Evolutionary conservation across 2,888 invertebrate genomes (phyloP), one percentile per base, ranked within the genome.

Genomic region (Melinaea menophilus): DNA sequence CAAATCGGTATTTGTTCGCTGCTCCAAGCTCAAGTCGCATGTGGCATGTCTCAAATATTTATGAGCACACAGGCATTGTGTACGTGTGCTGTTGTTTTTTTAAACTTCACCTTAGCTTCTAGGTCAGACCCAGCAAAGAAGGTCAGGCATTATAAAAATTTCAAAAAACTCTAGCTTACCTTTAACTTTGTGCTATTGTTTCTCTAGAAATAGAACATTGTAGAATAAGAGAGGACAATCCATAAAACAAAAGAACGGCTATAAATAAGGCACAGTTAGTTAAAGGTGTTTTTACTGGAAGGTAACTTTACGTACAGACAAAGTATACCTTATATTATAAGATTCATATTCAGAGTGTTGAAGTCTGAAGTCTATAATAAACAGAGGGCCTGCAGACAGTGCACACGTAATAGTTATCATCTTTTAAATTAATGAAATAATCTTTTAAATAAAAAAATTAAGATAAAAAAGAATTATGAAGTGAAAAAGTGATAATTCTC

Each of bases 1-100:
- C 22, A 22, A 22, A 22, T 22, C 22, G 22, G 22, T 22, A 22
- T 22, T 22, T 22, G 22, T 22, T 22, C 22, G 22, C 22, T 22
- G 22, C 22, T 22, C 22, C 22, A 22, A 22, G 22, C 22, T 22
- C 22, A 54, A 67, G 67, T 65, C 67, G 57, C 65, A 67, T 67
- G 59, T 67, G 65, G 67, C 61, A 65, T 22, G 22, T 22, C 22
- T 0, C 67, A 67, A 67, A 67, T 67, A 67, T 67, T 67, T 67
- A 67, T 67, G 65, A 67, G 65, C 63, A 63, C 57, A 65, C 67
- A 61, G 63, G 61, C 67, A 58, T 54, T 55, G 55, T 54, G 61
- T 67, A 63, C 65, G 67, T 65, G 63, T 51, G 61, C 61, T 65
- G 65, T 67, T 67, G 65, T 63, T 63, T 67, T n/a, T 67, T 67